phyloP scores from a whole-genome alignment of 1,140 invertebrate species.

The Zaprionus davidi region DNA sequence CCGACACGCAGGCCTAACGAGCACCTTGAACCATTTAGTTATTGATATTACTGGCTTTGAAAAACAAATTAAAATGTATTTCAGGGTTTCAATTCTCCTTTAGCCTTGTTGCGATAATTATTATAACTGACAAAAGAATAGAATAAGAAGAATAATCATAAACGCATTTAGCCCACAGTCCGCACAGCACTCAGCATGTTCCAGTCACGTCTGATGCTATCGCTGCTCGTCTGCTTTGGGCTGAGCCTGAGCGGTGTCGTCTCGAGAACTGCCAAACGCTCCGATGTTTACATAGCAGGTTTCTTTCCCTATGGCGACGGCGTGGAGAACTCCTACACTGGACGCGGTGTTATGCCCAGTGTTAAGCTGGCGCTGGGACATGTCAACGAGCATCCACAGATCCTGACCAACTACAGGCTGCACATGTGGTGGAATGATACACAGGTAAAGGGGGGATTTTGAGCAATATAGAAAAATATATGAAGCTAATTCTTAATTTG shows the following conservation, averaged over 20 bases:
- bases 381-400: constrained; percentile 94
- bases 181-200: constrained; percentile 49
- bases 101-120: neutral
- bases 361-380: constrained; percentile 96
- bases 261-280: constrained; percentile 72
- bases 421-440: constrained; percentile 98
- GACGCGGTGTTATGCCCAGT: constrained; percentile 96
- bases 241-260: constrained; percentile 16
- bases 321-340: constrained; percentile 89
- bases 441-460: constrained; percentile 88
- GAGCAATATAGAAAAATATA: neutral
- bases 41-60: constrained; percentile 31
- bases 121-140: neutral
- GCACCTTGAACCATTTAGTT: constrained; percentile 39
- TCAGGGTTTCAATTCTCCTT: neutral
- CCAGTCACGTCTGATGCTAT: constrained; percentile 16
- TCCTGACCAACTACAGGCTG: constrained; percentile 93
- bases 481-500: constrained; percentile 25
- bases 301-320: constrained; percentile 94
- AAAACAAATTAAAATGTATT: constrained; percentile 3
- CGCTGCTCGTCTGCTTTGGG: constrained; percentile 36
- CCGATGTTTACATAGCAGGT: constrained; percentile 94
- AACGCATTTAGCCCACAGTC: constrained; percentile 26
- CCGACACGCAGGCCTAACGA: constrained; percentile 12
- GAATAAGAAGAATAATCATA: neutral